These are phyloP conservation scores for Habrosyne pyritoides DNA, from an alignment of 2,888 invertebrate species.

Conservation along the genomic window DNA sequence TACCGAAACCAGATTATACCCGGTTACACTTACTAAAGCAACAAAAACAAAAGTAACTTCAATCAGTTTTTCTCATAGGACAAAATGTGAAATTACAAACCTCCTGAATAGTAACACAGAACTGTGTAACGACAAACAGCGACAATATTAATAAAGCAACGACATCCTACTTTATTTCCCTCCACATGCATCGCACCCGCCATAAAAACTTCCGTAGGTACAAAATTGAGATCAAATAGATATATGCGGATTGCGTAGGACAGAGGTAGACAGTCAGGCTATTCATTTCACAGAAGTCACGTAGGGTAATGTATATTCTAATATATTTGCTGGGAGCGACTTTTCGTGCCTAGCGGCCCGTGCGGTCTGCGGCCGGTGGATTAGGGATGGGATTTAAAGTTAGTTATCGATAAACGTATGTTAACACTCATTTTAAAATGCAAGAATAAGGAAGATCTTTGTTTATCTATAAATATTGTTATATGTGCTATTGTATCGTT, in stretches of 20 bases:
- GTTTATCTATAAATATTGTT: too few relatives aligned
- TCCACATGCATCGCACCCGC: slow-evolving; percentile 23
- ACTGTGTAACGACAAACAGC: background rate
- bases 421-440: too few relatives aligned
- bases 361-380: slow-evolving; percentile 72
- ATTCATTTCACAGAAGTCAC: slow-evolving; percentile 78
- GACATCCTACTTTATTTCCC: slow-evolving; percentile 12
- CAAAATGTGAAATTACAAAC: background rate
- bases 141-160: slow-evolving; percentile 10
- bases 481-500: too few relatives aligned
- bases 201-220: slow-evolving; percentile 16
- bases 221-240: slow-evolving; percentile 17
- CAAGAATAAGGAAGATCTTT: too few relatives aligned
- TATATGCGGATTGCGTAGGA: slow-evolving; percentile 41
- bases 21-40: too few relatives aligned
- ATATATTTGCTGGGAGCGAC: slow-evolving; percentile 82
- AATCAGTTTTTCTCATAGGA: too few relatives aligned
- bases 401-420: slow-evolving; percentile 2
- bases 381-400: slow-evolving; percentile 39
- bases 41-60: too few relatives aligned
- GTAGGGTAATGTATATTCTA: slow-evolving; percentile 83
- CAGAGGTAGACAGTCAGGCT: slow-evolving; percentile 52
- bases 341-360: slow-evolving; percentile 81
- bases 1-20: too few relatives aligned
- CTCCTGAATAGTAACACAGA: background rate